These are phyloP conservation scores for Henricia sp. DNA, from an alignment of 53 echinoderm and acorn worm genomes.

Conservation along the genomic window DNA sequence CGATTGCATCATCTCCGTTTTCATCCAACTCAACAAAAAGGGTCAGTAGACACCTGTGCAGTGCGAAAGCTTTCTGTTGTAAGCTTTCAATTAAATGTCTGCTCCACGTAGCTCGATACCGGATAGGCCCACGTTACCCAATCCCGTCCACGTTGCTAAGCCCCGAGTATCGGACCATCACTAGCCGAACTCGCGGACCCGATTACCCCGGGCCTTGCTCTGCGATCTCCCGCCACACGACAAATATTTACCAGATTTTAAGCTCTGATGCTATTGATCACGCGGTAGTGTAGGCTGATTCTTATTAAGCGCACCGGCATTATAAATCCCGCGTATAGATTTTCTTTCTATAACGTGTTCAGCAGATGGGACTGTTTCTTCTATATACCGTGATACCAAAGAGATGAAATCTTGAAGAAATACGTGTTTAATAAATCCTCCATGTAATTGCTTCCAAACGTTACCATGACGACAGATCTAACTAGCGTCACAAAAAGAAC, in stretches of 20 bases:
- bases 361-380: too few relatives aligned
- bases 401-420: too few relatives aligned
- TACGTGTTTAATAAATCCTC: too few relatives aligned
- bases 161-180: neutral
- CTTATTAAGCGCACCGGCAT: neutral
- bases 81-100: slow-evolving; percentile 1
- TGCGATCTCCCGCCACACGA: neutral
- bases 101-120: neutral
- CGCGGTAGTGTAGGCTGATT: neutral
- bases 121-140: neutral
- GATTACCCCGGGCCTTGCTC: neutral
- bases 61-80: neutral
- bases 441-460: too few relatives aligned
- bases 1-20: neutral
- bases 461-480: too few relatives aligned
- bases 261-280: slow-evolving; percentile 29
- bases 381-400: too few relatives aligned
- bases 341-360: too few relatives aligned
- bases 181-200: neutral
- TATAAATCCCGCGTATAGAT: neutral
- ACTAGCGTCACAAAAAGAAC: too few relatives aligned
- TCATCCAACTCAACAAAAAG: neutral
- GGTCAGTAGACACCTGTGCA: neutral
- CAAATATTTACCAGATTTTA: slow-evolving; percentile 55
- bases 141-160: neutral